phyloP scores from a whole-genome alignment of 2,797 vertebrate species.

The Tolypeutes matacus region DNA sequence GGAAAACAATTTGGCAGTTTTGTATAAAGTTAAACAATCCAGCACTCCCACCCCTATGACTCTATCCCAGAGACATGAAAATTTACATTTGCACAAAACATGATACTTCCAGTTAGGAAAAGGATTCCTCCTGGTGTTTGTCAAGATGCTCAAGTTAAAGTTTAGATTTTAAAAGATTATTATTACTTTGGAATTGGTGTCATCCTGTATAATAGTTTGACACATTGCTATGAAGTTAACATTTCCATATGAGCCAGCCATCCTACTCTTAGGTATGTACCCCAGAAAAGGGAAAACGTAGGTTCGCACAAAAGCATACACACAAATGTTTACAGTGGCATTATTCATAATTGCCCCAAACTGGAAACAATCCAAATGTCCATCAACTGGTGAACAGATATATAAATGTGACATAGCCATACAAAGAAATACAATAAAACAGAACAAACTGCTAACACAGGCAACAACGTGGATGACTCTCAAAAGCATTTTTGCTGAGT shows the following conservation, averaged over 20 bases:
- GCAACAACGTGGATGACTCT: rapidly evolving
- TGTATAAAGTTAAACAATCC: too few relatives aligned
- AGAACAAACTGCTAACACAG: rapidly evolving
- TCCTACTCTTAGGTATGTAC: neutral
- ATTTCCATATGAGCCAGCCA: neutral
- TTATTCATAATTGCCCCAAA: neutral
- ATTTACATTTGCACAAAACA: neutral
- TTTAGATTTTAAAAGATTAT: neutral
- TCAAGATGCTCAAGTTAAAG: neutral
- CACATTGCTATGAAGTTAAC: neutral
- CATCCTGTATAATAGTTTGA: neutral
- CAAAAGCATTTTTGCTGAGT: neutral
- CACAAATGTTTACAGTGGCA: neutral
- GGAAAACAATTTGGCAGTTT: neutral
- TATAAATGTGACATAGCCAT: neutral
- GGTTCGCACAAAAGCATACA: neutral
- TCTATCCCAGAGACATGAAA: neutral
- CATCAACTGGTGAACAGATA: neutral
- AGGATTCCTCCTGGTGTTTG: neutral
- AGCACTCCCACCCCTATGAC: neutral
- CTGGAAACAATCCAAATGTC: neutral
- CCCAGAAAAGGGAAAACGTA: neutral
- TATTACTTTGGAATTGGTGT: neutral
- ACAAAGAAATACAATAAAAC: neutral
- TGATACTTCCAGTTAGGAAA: neutral